These are phyloP conservation scores for Coregonus suidteri DNA, from an alignment of 2,797 vertebrate genomes.

Conservation along the genomic window DNA sequence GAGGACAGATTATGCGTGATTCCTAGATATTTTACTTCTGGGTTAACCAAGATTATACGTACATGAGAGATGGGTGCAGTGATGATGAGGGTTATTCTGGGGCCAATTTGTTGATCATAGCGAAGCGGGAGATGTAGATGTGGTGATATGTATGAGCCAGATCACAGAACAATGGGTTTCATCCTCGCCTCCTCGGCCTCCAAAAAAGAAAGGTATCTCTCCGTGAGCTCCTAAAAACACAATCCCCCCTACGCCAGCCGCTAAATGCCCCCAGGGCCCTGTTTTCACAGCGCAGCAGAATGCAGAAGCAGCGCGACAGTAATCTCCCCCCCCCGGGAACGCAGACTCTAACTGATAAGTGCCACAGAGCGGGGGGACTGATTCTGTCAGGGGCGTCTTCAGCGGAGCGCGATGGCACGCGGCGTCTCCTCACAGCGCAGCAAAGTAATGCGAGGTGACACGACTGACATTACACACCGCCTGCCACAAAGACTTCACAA, in stretches of 20 bases:
- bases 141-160: not conserved
- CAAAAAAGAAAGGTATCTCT: constrained; percentile 25
- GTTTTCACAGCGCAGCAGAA: constrained; percentile 80
- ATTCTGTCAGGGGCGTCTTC: constrained; percentile 84
- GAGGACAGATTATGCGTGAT: not conserved
- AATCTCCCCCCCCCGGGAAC: constrained; percentile 79
- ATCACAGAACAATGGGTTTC: not conserved
- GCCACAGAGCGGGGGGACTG: constrained; percentile 81
- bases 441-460: constrained; percentile 84
- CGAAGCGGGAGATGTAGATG: not conserved
- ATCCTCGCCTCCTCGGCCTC: not conserved
- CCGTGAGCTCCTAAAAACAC: constrained; percentile 24
- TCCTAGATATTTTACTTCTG: too few species aligned
- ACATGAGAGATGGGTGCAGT: not conserved
- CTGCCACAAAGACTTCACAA: constrained; percentile 46
- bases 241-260: not conserved
- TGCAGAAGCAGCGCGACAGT: constrained; percentile 73
- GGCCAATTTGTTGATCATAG: not conserved
- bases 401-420: constrained; percentile 74
- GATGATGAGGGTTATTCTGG: not conserved
- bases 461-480: constrained; percentile 88
- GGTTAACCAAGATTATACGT: not conserved
- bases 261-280: constrained; percentile 68
- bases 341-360: constrained; percentile 85
- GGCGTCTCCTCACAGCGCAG: constrained; percentile 76